phyloP scores from a whole-genome alignment of 2,113 vertebrate genomes.

The Galeopterus variegatus region DNA sequence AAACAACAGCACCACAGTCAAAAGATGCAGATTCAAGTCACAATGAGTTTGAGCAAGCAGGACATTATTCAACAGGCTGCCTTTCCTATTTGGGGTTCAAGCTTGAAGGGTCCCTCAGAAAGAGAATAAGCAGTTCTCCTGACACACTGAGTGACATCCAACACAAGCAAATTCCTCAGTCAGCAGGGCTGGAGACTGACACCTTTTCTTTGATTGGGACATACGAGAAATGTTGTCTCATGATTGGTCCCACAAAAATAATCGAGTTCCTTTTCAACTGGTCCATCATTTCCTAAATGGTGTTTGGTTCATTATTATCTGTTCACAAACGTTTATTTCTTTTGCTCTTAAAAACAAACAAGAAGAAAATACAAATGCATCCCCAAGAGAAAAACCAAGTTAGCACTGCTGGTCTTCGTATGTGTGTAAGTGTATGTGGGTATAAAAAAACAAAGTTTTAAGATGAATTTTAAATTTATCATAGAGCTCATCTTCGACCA shows the following conservation, averaged over 20 bases:
- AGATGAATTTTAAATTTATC: neutral
- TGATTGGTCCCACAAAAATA: rapidly evolving
- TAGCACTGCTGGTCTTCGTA: neutral
- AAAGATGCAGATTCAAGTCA: slow-evolving; percentile 87
- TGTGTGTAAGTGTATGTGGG: rapidly evolving
- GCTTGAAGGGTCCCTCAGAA: slow-evolving; percentile 85
- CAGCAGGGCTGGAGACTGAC: slow-evolving; percentile 77
- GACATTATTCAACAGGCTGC: slow-evolving; percentile 77
- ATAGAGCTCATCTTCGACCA: neutral
- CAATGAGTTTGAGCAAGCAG: slow-evolving; percentile 84
- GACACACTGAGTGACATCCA: slow-evolving; percentile 85
- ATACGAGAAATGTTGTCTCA: rapidly evolving
- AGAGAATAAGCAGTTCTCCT: slow-evolving; percentile 84
- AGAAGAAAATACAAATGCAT: neutral
- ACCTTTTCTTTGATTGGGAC: neutral
- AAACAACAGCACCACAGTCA: slow-evolving; percentile 82
- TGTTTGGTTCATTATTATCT: neutral
- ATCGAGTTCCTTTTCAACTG: neutral
- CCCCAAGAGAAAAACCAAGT: neutral
- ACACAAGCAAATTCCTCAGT: slow-evolving; percentile 85
- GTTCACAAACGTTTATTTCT: neutral
- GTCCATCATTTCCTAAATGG: neutral
- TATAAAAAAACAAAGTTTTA: neutral
- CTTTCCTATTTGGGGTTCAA: slow-evolving; percentile 64
- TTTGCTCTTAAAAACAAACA: slow-evolving; percentile 17